These are phyloP conservation scores for Tachyglossus aculeatus DNA, from an alignment of 2,797 vertebrate species.

Conservation along the genomic window DNA sequence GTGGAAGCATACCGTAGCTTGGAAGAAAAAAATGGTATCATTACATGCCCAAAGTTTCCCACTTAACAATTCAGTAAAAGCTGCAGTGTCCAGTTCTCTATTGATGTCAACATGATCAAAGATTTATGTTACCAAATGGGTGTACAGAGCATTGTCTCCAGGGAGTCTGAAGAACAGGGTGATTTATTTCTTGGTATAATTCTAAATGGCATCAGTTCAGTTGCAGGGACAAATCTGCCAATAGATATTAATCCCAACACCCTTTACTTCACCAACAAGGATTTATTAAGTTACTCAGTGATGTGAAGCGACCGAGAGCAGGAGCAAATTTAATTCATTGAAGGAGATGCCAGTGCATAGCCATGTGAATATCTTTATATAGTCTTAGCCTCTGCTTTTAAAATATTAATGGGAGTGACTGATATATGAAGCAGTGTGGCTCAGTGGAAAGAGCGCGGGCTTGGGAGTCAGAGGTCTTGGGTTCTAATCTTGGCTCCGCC, in stretches of 20 bases:
- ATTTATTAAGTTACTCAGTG: conserved; percentile 16
- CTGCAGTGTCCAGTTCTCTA: conserved; percentile 18
- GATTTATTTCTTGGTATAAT: conserved; percentile 50
- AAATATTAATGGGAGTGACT: conserved; percentile 56
- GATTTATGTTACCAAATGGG: conserved; percentile 57
- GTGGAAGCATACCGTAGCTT: conserved; percentile 7
- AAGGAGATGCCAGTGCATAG: background rate
- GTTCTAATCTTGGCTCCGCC: no score
- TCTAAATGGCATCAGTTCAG: conserved; percentile 51
- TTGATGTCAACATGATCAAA: conserved; percentile 61
- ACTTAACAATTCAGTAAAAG: conserved; percentile 32
- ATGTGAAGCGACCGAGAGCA: background rate
- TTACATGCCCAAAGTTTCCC: conserved; percentile 26
- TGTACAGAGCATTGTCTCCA: conserved; percentile 47
- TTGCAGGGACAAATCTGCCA: conserved; percentile 38
- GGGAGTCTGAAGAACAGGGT: conserved; percentile 28
- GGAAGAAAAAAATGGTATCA: conserved; percentile 38
- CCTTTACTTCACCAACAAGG: conserved; percentile 3
- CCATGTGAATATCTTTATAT: background rate
- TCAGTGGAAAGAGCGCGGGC: no score
- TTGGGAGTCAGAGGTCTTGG: no score
- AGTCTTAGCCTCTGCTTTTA: conserved; percentile 20
- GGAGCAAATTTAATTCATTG: background rate
- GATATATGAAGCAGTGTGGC: no score
- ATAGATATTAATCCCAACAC: conserved; percentile 14